Evolutionary conservation across 2,113 vertebrate species (phyloP), one percentile per base, ranked within the genome.

Genomic region (Centrocercus urophasianus): DNA sequence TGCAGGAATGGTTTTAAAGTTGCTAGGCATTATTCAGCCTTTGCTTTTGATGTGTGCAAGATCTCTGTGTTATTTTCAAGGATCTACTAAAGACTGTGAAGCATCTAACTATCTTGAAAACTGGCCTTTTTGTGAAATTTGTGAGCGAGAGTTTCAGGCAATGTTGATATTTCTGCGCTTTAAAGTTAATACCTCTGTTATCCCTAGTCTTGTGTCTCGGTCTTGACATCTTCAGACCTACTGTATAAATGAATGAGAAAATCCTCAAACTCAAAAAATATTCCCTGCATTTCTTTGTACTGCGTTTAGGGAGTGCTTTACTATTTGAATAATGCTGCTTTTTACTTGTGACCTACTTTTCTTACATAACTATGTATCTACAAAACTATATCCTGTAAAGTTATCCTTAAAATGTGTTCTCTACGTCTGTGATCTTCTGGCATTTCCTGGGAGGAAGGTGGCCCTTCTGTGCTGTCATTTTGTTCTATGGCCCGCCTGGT

Each of bases 21-120:
- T 3, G 1, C 19, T 13, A 0, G 8, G 5, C 1, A 0, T 94
- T 65, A 56, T 72, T 80, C 19, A 84, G 0, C 5, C 1, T 0
- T 42, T 38, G 67, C 2, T 84, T 84, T 45, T 67, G 42, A 38
- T 75, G 13, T 57, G 19, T 76, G 36, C 8, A 32, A 42, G 66
- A 9, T 34, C 67, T 10, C 3, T 24, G 19, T 19, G 11, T 24
- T 76, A 3, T 56, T 81, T 28, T 64, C 28, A 6, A 56, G 30
- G 17, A 34, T 82, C 30, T 65, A 0, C 11, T 64, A n/a, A 45
- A 17, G 32, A 80, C 34, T 20, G 56, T 56, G 83, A 85, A 75
- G 72, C n/a, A 30, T 22, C 59, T 85, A 38, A 50, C 42, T 50
- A 40, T 52, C 28, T 28, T 32, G 38, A 64, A 52, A 60, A 65